Evolutionary conservation across 2,888 invertebrate genomes (phyloP), one percentile per base, ranked within the genome.

Genomic region (Anticlea derivata): DNA sequence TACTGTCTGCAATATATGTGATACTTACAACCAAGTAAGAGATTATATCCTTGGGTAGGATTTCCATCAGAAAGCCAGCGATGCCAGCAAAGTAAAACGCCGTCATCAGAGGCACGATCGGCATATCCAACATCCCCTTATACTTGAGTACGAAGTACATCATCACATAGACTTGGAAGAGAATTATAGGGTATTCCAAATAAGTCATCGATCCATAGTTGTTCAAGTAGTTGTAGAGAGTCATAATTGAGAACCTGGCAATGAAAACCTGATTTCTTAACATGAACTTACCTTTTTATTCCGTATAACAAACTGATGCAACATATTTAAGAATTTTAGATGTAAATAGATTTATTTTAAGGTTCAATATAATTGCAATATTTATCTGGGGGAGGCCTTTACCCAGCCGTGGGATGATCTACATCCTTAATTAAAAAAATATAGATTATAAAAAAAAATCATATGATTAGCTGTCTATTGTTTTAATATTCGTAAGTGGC

Each of bases 161-260:
- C 55, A 97, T 83, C 5, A 95, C 84, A 58, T 94, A 93, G 66
- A 96, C 94, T 87, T 97, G 96, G 1, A 93, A 40, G 49, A 97
- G 79, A 60, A 97, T 93, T 33, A 96, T 93, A 0, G 96, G 96
- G 78, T 97, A 97, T 73, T 97, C 97, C 92, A 97, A 80, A 68
- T 96, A 97, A 0, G 96, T 95, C 60, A 96, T 84, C 6, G 95
- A 62, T 7, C 94, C 92, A 75, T 97, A 96, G 7, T 91, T 91
- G 73, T 94, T 95, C 22, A 93, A 92, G 64, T 92, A 95, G 78
- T 96, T 97, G 81, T 97, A 97, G 17, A 95, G 93, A 46, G 95
- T 93, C 92, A 94, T 95, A 58, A 96, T 93, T 1, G 96, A 93
- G 67, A 96, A 96, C 66, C 96, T 96, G 86, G 66, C 94, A 91